Conservation (phyloP, 37 sponge, comb jelly and placozoan genomes). For the Haliclona indistincta region DNA sequence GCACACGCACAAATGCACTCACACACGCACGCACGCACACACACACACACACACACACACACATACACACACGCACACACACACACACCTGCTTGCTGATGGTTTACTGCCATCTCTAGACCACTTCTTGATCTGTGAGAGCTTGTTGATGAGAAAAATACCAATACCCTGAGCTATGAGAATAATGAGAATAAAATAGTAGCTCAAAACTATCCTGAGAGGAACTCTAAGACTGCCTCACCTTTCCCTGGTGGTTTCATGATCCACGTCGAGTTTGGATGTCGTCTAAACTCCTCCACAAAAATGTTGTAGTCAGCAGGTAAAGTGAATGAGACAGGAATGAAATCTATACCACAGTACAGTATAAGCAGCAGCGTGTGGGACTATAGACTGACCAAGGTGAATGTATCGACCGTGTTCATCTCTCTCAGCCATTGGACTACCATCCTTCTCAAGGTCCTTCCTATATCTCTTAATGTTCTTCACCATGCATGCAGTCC, state of each 20-base stretch:
- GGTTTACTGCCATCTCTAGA: constrained; percentile 77
- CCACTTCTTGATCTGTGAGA: constrained; percentile 99
- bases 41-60: too few species aligned
- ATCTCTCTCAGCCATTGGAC: constrained; percentile 89
- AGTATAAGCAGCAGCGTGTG: neutral
- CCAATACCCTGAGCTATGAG: constrained; percentile 91
- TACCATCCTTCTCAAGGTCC: constrained; percentile 94
- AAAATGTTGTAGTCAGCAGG: constrained; percentile 99
- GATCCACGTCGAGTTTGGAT: constrained; percentile 94
- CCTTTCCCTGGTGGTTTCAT: constrained; percentile 95
- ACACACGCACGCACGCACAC: too few species aligned
- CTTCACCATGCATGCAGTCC: constrained; percentile 94
- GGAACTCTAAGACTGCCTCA: too few species aligned
- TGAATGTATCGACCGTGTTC: constrained; percentile 83
- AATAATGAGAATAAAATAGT: neutral
- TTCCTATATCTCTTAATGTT: constrained; percentile 96
- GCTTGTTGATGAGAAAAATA: constrained; percentile 94
- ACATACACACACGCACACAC: too few species aligned
- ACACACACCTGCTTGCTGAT: too few species aligned
- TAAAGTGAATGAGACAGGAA: constrained; percentile 91
- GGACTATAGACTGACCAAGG: constrained; percentile 36
- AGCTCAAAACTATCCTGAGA: neutral
- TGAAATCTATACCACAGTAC: constrained; percentile 70
- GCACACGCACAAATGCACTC: too few species aligned
- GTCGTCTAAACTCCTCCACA: constrained; percentile 93